Conservation (phyloP, 2,797 vertebrate genomes). For the Merluccius polli region DNA sequence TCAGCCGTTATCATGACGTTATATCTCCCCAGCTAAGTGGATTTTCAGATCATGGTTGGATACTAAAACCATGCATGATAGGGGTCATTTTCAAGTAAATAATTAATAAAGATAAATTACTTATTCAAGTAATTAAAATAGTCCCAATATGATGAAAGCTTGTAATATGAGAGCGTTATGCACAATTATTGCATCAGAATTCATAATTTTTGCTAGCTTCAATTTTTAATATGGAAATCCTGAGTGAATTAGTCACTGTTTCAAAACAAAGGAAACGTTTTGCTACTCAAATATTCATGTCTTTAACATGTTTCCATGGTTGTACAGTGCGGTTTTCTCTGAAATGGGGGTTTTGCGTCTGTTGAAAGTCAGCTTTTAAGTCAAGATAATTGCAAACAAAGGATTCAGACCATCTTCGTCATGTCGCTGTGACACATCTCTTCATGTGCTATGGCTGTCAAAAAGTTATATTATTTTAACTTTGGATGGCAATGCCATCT, state of each 20-base stretch:
- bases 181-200: neutral
- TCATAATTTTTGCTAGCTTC: too few relatives aligned
- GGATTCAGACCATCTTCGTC: neutral
- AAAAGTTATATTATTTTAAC: too few relatives aligned
- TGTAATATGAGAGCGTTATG: neutral
- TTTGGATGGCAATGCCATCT: too few relatives aligned
- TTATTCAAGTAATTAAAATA: neutral
- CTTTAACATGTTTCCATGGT: too few relatives aligned
- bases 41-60: neutral
- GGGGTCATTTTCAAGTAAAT: neutral
- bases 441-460: too few relatives aligned
- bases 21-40: neutral
- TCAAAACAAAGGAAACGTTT: neutral
- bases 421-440: neutral
- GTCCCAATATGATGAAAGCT: neutral
- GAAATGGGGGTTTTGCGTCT: neutral
- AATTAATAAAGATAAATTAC: neutral
- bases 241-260: neutral
- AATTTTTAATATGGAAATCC: too few relatives aligned
- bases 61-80: neutral
- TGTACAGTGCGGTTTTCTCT: neutral
- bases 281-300: neutral
- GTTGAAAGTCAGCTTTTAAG: neutral
- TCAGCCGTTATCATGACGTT: neutral
- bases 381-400: neutral